Evolutionary conservation across 2,888 invertebrate species (phyloP).

Genomic region (Drosophila dives): DNA sequence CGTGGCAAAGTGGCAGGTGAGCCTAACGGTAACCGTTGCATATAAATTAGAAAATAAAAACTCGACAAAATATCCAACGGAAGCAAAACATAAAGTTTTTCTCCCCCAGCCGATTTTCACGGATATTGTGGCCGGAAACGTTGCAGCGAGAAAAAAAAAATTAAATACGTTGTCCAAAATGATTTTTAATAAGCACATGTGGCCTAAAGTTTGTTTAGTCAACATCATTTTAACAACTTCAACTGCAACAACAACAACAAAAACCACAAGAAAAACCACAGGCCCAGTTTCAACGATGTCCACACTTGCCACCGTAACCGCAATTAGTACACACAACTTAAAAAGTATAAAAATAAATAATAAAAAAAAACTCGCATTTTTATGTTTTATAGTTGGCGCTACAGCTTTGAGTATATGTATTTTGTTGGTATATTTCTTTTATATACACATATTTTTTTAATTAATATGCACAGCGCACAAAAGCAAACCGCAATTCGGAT

Average conservation of each 20-base stretch:
- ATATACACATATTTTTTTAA: slow-evolving; percentile 38
- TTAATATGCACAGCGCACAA: slow-evolving; percentile 67
- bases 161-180: slow-evolving; percentile 29
- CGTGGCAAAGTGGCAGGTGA: slow-evolving; percentile 37
- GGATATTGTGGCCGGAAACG: slow-evolving; percentile 66
- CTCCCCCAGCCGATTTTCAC: slow-evolving; percentile 28
- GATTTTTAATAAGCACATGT: slow-evolving; percentile 24
- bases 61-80: slow-evolving; percentile 62
- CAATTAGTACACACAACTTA: slow-evolving; percentile 75
- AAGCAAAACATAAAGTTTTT: slow-evolving; percentile 63
- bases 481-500: slow-evolving; percentile 48
- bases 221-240: slow-evolving; percentile 45
- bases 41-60: slow-evolving; percentile 43
- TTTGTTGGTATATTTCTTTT: slow-evolving; percentile 74
- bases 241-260: not conserved
- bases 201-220: slow-evolving; percentile 24
- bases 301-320: slow-evolving; percentile 62
- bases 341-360: slow-evolving; percentile 70
- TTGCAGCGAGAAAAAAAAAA: slow-evolving; percentile 25
- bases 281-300: slow-evolving; percentile 61
- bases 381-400: slow-evolving; percentile 43
- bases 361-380: slow-evolving; percentile 38
- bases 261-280: not conserved
- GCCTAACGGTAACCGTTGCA: slow-evolving; percentile 57
- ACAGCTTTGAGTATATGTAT: slow-evolving; percentile 40